A percentile compares a stretch with the other conserved stretches of the same genome.
Conservation (phyloP, 2,797 vertebrate genomes). For the Rousettus madagascariensis region DNA sequence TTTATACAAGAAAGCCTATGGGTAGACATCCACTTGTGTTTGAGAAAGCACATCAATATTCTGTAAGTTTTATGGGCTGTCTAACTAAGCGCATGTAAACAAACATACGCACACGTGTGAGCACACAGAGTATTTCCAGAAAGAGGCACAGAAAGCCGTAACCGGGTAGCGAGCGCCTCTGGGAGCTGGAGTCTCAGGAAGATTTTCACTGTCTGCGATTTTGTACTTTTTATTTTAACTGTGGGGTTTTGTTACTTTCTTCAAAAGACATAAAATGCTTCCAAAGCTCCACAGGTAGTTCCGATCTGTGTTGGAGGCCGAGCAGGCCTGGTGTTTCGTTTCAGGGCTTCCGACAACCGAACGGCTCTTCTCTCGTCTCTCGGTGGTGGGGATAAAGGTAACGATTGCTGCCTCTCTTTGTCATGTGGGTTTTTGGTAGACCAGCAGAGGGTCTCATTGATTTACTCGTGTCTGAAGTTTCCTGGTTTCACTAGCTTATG, state of each 20-base stretch:
- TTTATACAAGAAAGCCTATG: neutral
- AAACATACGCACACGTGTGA: neutral
- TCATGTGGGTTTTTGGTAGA: neutral
- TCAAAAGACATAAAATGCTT: neutral
- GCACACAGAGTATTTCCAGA: neutral
- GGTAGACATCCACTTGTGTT: neutral
- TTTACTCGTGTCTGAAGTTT: conserved; percentile 51
- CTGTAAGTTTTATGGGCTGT: neutral
- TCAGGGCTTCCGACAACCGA: neutral
- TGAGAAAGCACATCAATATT: neutral
- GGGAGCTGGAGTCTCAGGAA: neutral
- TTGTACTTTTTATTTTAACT: neutral
- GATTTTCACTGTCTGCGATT: neutral
- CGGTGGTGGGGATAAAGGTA: neutral
- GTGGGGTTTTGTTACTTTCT: neutral
- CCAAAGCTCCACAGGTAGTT: neutral
- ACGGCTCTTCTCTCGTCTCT: neutral
- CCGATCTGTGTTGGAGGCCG: accelerated
- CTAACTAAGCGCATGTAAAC: neutral
- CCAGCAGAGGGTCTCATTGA: conserved; percentile 40
- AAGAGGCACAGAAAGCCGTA: neutral
- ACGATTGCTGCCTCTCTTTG: neutral
- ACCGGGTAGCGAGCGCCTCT: neutral
- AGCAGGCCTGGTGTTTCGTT: neutral
- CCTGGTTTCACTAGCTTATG: conserved; percentile 20